Evolutionary conservation across 2,888 invertebrate species (phyloP).

Genomic region (Scaptodrosophila latifasciaeformis): DNA sequence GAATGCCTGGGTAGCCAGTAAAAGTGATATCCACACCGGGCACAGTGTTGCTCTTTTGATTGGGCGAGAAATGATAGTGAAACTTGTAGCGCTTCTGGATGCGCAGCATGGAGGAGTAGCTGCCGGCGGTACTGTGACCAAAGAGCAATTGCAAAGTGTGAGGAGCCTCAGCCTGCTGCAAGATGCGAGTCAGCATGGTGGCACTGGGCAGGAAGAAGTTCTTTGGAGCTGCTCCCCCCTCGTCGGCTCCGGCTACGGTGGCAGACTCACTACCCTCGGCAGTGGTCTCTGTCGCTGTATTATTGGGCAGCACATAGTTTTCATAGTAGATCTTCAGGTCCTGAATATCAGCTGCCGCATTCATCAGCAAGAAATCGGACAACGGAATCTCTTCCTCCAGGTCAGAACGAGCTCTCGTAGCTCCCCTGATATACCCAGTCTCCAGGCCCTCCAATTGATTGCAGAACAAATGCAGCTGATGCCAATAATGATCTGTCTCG

Average conservation of each 20-base stretch:
- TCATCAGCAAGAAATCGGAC: constrained; percentile 84
- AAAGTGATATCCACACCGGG: constrained; percentile 84
- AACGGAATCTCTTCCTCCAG: constrained; percentile 79
- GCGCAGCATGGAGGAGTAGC: constrained; percentile 87
- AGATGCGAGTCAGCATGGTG: constrained; percentile 72
- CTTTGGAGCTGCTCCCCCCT: constrained; percentile 76
- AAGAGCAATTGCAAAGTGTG: constrained; percentile 80
- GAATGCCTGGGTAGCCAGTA: constrained; percentile 88
- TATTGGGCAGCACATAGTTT: constrained; percentile 67
- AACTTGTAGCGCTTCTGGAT: constrained; percentile 90
- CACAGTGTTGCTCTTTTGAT: constrained; percentile 76
- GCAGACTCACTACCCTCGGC: constrained; percentile 5
- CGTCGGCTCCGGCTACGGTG: constrained; percentile 19
- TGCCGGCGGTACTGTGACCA: constrained; percentile 88
- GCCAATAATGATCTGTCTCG: constrained; percentile 82
- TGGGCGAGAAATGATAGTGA: constrained; percentile 80
- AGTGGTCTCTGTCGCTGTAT: constrained; percentile 21
- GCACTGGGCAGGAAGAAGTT: constrained; percentile 78
- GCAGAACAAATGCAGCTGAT: constrained; percentile 87
- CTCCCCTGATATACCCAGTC: constrained; percentile 84
- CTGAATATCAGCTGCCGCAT: constrained; percentile 84
- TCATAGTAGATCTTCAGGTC: constrained; percentile 77
- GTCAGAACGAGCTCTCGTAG: constrained; percentile 79
- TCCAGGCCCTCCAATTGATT: constrained; percentile 86
- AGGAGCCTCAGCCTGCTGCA: constrained; percentile 54